Conservation (phyloP, 1,140 invertebrate species). For the Megathymus violae region DNA sequence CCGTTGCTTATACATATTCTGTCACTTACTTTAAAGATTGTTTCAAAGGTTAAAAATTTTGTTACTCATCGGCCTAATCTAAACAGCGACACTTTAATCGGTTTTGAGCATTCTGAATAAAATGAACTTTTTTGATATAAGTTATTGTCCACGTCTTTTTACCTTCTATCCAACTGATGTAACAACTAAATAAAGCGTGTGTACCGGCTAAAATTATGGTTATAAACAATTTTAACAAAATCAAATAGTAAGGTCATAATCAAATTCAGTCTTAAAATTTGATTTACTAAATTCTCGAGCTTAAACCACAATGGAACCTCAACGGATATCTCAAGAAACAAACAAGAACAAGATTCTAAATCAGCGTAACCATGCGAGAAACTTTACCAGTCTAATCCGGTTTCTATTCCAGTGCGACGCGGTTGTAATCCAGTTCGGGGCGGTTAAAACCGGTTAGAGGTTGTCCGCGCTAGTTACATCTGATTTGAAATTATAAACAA, state of each 20-base stretch:
- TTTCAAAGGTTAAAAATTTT: too few relatives aligned
- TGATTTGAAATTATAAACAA: constrained; percentile 73
- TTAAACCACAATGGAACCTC: constrained; percentile 44
- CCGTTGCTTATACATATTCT: too few relatives aligned
- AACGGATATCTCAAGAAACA: constrained; percentile 67
- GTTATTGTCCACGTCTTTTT: too few relatives aligned
- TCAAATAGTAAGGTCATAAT: neutral
- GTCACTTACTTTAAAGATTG: too few relatives aligned
- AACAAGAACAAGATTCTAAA: constrained; percentile 76
- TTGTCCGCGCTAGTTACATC: constrained; percentile 52
- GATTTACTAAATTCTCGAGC: constrained; percentile 47
- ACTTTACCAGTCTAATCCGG: constrained; percentile 73
- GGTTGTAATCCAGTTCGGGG: constrained; percentile 67
- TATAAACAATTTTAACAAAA: neutral
- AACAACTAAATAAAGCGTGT: too few relatives aligned
- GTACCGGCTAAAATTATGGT: neutral
- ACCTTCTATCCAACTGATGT: too few relatives aligned
- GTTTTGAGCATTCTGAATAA: too few relatives aligned
- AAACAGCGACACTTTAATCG: too few relatives aligned
- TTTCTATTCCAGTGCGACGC: constrained; percentile 62
- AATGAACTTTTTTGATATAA: too few relatives aligned
- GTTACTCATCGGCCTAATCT: too few relatives aligned
- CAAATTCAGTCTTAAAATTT: constrained; percentile 44
- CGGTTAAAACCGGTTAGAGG: constrained; percentile 50
- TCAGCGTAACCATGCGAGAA: constrained; percentile 75